Evolutionary conservation across 2,797 vertebrate species (phyloP).

Genomic region (Perodicticus potto): DNA sequence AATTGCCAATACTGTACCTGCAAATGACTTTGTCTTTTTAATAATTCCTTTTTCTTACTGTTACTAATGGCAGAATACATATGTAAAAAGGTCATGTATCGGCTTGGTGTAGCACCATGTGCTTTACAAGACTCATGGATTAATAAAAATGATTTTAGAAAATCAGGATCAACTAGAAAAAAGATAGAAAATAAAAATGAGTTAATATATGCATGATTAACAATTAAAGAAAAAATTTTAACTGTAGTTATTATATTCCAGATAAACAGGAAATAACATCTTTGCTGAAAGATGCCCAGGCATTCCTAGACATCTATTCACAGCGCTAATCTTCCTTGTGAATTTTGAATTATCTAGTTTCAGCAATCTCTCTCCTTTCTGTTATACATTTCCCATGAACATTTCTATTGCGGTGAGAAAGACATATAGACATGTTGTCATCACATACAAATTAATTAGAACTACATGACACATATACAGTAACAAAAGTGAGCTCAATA

Average conservation of each 20-base stretch:
- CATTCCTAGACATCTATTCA: not conserved
- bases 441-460: not conserved
- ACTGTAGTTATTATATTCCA: not conserved
- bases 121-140: conserved; percentile 96
- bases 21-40: conserved; percentile 94
- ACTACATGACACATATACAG: not conserved
- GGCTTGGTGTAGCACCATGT: conserved; percentile 94
- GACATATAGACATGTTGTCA: not conserved
- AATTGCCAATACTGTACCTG: conserved; percentile 90
- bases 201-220: not conserved
- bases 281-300: not conserved
- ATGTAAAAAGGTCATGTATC: conserved; percentile 95
- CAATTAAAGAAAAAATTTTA: conserved; percentile 42
- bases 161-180: conserved; percentile 89
- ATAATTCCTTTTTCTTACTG: conserved; percentile 94
- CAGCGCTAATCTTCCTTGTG: not conserved
- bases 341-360: conserved; percentile 9
- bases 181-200: conserved; percentile 59
- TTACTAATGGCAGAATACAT: conserved; percentile 92
- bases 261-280: not conserved
- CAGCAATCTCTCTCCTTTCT: not conserved
- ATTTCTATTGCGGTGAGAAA: not conserved
- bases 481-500: not conserved
- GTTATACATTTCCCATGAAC: not conserved
- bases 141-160: conserved; percentile 93